Percentiles rank a stretch among this genome's conserved stretches.
Evolutionary conservation across 1,140 invertebrate genomes (phyloP).

Genomic region (Leptestheria dahalacensis): DNA sequence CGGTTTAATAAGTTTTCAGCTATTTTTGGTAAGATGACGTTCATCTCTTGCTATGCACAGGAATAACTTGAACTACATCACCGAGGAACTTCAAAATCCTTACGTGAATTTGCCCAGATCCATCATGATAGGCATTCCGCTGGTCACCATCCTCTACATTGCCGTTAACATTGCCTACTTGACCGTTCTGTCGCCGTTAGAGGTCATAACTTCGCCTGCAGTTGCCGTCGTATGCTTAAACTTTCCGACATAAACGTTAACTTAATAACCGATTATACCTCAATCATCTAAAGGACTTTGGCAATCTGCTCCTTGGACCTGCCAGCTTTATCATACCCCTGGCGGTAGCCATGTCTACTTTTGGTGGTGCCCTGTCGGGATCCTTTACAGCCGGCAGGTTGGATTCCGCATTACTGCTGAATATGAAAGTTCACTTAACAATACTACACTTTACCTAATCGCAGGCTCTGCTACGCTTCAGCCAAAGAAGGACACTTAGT

Average conservation of each 20-base stretch:
- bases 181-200: slow-evolving; percentile 38
- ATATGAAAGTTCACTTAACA: too few relatives aligned
- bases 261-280: too few relatives aligned
- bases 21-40: background rate
- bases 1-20: background rate
- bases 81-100: slow-evolving; percentile 49
- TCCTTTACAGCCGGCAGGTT: slow-evolving; percentile 55
- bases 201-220: slow-evolving; percentile 39
- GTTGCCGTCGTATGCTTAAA: slow-evolving; percentile 43
- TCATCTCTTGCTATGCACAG: slow-evolving; percentile 20
- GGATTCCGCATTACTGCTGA: background rate
- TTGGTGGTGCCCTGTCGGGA: slow-evolving; percentile 55
- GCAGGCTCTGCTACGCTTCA: slow-evolving; percentile 38
- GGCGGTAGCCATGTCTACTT: slow-evolving; percentile 54
- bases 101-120: slow-evolving; percentile 43
- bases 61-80: slow-evolving; percentile 48
- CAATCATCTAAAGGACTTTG: too few relatives aligned
- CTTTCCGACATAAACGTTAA: too few relatives aligned
- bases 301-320: slow-evolving; percentile 40
- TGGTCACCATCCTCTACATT: slow-evolving; percentile 42
- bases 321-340: slow-evolving; percentile 48
- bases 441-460: slow-evolving; percentile 7
- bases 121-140: slow-evolving; percentile 41
- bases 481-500: slow-evolving; percentile 40
- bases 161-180: slow-evolving; percentile 46